Evolutionary conservation across 30 jellyfish, hydroid and myxozoan species (phyloP).

Genomic region (Hydra vulgaris): DNA sequence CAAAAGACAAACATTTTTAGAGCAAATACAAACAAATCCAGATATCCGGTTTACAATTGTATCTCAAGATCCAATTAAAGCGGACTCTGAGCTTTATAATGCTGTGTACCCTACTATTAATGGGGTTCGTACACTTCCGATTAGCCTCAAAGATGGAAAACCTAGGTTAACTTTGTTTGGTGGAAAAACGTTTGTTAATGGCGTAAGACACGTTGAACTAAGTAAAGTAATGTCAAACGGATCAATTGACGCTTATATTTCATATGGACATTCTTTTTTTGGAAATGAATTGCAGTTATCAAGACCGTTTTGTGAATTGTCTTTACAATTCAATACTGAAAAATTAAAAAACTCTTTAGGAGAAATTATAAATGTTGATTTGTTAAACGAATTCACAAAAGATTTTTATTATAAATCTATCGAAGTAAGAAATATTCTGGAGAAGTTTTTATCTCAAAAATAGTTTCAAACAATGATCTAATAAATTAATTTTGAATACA

Average conservation of each 20-base stretch:
- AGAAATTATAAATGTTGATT: neutral
- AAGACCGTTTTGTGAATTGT: slow-evolving; percentile 46
- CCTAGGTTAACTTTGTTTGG: slow-evolving; percentile 9
- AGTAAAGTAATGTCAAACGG: neutral
- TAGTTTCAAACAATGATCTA: too few species aligned
- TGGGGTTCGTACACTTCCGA: neutral
- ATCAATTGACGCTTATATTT: slow-evolving; percentile 29
- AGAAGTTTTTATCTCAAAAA: too few species aligned
- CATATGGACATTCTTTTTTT: slow-evolving; percentile 15
- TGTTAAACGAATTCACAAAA: slow-evolving; percentile 5
- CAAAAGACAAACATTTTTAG: slow-evolving; percentile 6
- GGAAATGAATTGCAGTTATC: slow-evolving; percentile 32
- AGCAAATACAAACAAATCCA: slow-evolving; percentile 19
- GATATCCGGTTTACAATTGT: slow-evolving; percentile 45
- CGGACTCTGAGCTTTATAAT: slow-evolving; percentile 37
- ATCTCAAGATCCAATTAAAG: slow-evolving; percentile 24
- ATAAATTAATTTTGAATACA: too few species aligned
- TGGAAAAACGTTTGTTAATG: neutral
- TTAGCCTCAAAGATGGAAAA: slow-evolving; percentile 17
- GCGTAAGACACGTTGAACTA: slow-evolving; percentile 13
- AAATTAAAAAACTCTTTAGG: slow-evolving; percentile 6
- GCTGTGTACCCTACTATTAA: slow-evolving; percentile 24
- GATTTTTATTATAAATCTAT: slow-evolving; percentile 16
- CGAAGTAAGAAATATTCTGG: neutral
- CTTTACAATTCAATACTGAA: slow-evolving; percentile 28